Conservation (phyloP, 2,113 vertebrate species). For the Lophotis ruficrista region DNA sequence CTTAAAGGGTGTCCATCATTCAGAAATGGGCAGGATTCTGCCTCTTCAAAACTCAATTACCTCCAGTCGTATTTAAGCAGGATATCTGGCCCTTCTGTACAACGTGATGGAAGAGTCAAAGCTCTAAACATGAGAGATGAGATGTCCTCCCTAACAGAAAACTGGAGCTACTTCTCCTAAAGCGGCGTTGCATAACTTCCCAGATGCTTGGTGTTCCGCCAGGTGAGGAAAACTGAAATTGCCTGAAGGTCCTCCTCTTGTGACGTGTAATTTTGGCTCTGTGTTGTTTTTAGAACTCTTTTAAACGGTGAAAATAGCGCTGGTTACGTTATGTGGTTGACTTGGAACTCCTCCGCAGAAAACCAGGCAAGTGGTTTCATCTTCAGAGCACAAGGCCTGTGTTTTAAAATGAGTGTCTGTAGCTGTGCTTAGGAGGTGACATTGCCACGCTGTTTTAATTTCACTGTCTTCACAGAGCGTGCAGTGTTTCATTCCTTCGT, state of each 20-base stretch:
- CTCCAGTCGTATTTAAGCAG: background rate
- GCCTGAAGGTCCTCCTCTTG: background rate
- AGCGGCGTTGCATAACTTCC: background rate
- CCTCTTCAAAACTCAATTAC: background rate
- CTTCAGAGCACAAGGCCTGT: background rate
- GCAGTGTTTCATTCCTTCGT: no score
- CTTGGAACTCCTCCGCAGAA: background rate
- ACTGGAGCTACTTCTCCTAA: background rate
- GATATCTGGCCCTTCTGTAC: background rate
- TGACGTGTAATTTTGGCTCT: background rate
- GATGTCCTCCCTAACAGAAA: background rate
- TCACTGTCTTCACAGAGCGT: background rate
- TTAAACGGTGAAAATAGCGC: background rate
- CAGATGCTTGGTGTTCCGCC: background rate
- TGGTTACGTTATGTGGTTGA: background rate
- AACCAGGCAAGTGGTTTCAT: background rate
- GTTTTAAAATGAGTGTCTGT: background rate
- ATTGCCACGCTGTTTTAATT: background rate
- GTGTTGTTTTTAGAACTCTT: background rate
- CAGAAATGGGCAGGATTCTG: background rate
- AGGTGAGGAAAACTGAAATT: background rate
- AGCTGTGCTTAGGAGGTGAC: background rate
- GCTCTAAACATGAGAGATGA: fast-evolving
- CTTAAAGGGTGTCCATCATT: background rate
- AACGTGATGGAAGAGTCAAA: background rate